These are phyloP conservation scores for Rhagoletis zephyria DNA, from an alignment of 1,140 invertebrate species.

Conservation along the genomic window DNA sequence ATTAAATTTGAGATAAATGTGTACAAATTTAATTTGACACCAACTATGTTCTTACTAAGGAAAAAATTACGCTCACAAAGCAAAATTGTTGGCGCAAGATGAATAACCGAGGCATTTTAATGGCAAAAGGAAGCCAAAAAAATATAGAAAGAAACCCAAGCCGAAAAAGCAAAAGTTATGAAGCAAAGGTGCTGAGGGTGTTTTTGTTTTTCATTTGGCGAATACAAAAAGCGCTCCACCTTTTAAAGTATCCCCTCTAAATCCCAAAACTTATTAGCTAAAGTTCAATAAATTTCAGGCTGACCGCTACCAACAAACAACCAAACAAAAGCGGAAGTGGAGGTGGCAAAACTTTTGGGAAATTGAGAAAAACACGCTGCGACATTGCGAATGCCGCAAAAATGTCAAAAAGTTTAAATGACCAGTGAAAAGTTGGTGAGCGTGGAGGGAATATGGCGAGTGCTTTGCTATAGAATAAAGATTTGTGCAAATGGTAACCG, in stretches of 20 bases:
- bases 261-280: conserved; percentile 25
- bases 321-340: neutral
- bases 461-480: neutral
- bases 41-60: neutral
- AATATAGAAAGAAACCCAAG: no score
- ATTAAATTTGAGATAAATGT: conserved; percentile 51
- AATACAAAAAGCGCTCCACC: neutral
- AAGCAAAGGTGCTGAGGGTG: neutral
- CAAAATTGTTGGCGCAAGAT: neutral
- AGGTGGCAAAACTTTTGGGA: conserved; percentile 21
- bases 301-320: neutral
- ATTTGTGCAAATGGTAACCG: neutral
- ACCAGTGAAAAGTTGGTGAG: neutral
- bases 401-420: conserved; percentile 48
- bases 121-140: no score
- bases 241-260: neutral
- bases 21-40: conserved; percentile 45
- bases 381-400: neutral
- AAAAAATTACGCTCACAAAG: neutral
- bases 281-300: conserved; percentile 37
- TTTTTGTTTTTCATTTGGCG: neutral
- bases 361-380: conserved; percentile 35
- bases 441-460: no score
- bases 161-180: neutral
- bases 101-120: neutral